Base-by-base conservation (phyloP, 1,140 invertebrate species). In the Brachystomella parvula region DNA sequence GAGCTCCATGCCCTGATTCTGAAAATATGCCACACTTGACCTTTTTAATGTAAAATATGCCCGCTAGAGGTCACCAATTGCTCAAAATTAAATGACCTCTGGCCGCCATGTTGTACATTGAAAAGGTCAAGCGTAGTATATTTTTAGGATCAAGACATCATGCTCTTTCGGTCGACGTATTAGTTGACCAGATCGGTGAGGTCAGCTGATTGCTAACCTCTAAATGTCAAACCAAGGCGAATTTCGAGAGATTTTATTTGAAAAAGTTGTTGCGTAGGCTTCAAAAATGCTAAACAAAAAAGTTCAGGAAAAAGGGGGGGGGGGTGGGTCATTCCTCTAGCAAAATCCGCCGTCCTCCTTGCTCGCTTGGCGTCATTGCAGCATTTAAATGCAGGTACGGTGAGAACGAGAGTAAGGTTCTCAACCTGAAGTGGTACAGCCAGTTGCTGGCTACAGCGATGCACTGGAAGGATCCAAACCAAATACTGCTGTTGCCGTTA, bases 401-500 rank as follows among this genome's bases (percentile, higher is more conserved):
- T 67, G 89, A 92, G 75, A 89, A 89, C 75, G 87, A 89, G 74
- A 32, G 6, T 9, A 62, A 53, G 86, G 87, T 71, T 85, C 84
- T 35, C 76, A 87, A 89, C 74, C 71, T 90, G 21, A 85, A 83
- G 19, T 87, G 88, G n/a, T 85, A 92, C 66, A 85, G 90, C 75
- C 81, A 94, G 65, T 78, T 95, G 1, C 86, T 89, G 0, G 91
- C 92, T 19, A 95, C 93, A 2, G 86, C 90, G 63, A 87, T 87
- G 75, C 93, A 96, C 75, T 79, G 94, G 68, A 92, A 89, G 79
- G 92, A 92, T 76, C 87, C 87, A 0, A 90, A 92, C 74, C 92
- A 96, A 75, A 86, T 95, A 72, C 81, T 97, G 6, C 82, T 98
- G 9, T 94, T 97, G 71, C 92, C 94, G 0, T 86, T 98, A 64